These are phyloP conservation scores for Noctuana brunneofusca DNA, from an alignment of 2,888 invertebrate genomes.

Conservation along the genomic window DNA sequence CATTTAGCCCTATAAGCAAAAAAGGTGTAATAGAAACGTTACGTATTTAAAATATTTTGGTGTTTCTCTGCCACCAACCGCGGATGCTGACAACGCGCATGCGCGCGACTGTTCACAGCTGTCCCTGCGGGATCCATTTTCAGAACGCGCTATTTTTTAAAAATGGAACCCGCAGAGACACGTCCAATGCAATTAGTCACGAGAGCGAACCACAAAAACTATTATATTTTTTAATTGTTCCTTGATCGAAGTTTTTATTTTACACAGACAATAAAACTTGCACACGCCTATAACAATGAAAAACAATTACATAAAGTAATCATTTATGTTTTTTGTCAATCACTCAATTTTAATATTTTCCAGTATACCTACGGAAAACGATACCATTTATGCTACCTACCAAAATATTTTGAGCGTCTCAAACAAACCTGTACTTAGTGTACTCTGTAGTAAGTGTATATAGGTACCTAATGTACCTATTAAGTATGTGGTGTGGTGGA, in stretches of 20 bases:
- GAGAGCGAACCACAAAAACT: conserved; percentile 49
- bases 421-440: too few species aligned
- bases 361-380: too few species aligned
- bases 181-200: conserved; percentile 63
- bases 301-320: too few species aligned
- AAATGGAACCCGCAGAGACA: conserved; percentile 51
- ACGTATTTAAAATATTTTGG: not conserved
- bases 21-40: not conserved
- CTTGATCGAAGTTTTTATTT: conserved; percentile 34
- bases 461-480: not conserved
- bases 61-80: conserved; percentile 18
- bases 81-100: conserved; percentile 41
- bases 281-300: conserved; percentile 14
- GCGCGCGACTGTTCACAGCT: conserved; percentile 42
- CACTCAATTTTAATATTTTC: too few species aligned
- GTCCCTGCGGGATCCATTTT: conserved; percentile 44
- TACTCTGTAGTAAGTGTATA: not conserved
- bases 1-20: too few species aligned
- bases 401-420: too few species aligned
- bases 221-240: conserved; percentile 49
- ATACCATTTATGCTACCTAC: too few species aligned
- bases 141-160: conserved; percentile 46
- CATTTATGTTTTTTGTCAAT: not conserved
- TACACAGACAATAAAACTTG: conserved; percentile 31
- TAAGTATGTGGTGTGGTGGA: too few species aligned